phyloP scores from a whole-genome alignment of 1,140 invertebrate species.

The Centruroides sculpturatus region DNA sequence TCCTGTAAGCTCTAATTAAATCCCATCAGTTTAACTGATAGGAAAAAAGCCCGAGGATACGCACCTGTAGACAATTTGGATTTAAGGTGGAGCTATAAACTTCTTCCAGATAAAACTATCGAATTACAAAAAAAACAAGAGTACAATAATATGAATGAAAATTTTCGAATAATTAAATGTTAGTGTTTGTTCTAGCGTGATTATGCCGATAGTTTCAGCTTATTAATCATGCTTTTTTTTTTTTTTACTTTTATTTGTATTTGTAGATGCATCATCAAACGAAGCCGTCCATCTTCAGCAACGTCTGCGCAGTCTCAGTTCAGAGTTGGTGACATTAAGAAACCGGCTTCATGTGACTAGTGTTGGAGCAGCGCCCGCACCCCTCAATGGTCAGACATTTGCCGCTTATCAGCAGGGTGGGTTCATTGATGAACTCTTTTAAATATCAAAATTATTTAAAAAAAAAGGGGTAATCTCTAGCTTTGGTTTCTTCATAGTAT shows the following conservation, averaged over 20 bases:
- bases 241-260: slow-evolving; percentile 2
- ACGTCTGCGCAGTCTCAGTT: slow-evolving; percentile 68
- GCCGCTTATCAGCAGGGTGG: slow-evolving; percentile 13
- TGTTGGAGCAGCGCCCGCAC: slow-evolving; percentile 27
- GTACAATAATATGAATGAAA: too few relatives aligned
- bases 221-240: not conserved
- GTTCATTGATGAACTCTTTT: not conserved
- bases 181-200: too few relatives aligned
- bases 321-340: slow-evolving; percentile 71
- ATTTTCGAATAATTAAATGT: too few relatives aligned
- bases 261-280: slow-evolving; percentile 78
- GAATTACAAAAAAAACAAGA: too few relatives aligned
- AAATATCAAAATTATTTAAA: not conserved
- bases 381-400: slow-evolving; percentile 16
- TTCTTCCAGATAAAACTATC: too few relatives aligned
- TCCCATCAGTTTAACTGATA: too few relatives aligned
- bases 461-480: too few relatives aligned
- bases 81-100: too few relatives aligned
- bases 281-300: slow-evolving; percentile 83
- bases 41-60: too few relatives aligned
- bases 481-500: too few relatives aligned
- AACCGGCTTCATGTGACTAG: slow-evolving; percentile 45
- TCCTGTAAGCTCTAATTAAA: too few relatives aligned
- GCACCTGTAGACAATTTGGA: too few relatives aligned
- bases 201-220: not conserved